Base-by-base conservation (phyloP, 1,140 invertebrate genomes). In the Monochamus saltuarius region DNA sequence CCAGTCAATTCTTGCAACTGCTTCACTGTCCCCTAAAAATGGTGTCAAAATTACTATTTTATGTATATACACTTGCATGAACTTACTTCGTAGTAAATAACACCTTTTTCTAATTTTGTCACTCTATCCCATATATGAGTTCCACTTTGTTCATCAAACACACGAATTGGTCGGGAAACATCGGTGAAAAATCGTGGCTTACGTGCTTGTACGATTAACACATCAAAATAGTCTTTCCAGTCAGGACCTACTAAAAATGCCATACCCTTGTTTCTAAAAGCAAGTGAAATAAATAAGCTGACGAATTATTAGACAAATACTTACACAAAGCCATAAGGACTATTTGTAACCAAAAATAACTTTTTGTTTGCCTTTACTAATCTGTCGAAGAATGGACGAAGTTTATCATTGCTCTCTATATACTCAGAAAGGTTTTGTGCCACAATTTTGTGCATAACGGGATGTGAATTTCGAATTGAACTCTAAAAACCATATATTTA, bases 101-200 rank as follows among this genome's bases (percentile, higher is more conserved):
- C 84, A 43, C 93, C 95, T 75, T 94, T 94, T 68, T 95, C 84
- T 7, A 98, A 77, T 56, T 85, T 86, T 0, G 84, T 89, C 3
- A 99, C 95, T 65, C 90, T 86, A 76, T 96, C 94, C 93, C 94
- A 98, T 0, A 94, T 83, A 67, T 94, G 90, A 1, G 86, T 88
- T 69, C 90, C 85, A 17, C 85, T 87, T 46, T 81, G 83, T 72
- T 89, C 87, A 73, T 97, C 91, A 73, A 93, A 97, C 11, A 93
- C 83, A 68, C 96, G 81, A 61, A 99, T 90, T 0, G 95, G 95
- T 45, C 93, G 85, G 36, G 89, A 89, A 75, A 88, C 86, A 69
- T 92, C 92, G n/a, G 89, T 95, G 79, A 99, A 98, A 78, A 98
- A 98, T 66, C 88, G 89, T 1, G 97, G 97, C 75, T 98, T 99